Evolutionary conservation across 1,140 invertebrate species (phyloP).

Genomic region (Bilobella aurantiaca): DNA sequence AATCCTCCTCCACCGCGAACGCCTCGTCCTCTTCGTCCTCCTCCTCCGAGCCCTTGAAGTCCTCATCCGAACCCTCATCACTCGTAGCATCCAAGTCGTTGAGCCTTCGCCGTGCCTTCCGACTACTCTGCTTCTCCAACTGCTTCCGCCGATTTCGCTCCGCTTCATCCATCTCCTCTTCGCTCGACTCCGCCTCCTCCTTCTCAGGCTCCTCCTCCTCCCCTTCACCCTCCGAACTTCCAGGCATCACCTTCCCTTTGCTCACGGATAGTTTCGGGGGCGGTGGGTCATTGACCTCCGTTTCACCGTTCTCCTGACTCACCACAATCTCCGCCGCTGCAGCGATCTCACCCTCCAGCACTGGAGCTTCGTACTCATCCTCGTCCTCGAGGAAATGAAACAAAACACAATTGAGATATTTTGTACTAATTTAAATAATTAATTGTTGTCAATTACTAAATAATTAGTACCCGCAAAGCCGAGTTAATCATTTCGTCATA

Average conservation of each 20-base stretch:
- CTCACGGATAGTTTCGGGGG: constrained; percentile 12
- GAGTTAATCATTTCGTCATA: constrained; percentile 89
- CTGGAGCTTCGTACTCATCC: constrained; percentile 40
- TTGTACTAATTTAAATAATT: background rate
- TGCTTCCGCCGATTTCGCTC: constrained; percentile 22
- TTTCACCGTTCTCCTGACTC: constrained; percentile 18
- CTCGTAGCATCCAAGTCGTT: constrained; percentile 71
- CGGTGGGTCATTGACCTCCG: constrained; percentile 39
- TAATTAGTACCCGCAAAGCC: constrained; percentile 59
- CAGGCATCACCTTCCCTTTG: constrained; percentile 31
- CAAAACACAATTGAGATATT: constrained; percentile 35
- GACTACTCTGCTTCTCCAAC: constrained; percentile 17
- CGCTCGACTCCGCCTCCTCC: constrained; percentile 38
- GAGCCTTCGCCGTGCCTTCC: constrained; percentile 42
- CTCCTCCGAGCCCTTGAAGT: constrained; percentile 58
- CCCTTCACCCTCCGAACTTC: constrained; percentile 41
- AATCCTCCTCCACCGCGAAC: constrained; percentile 49
- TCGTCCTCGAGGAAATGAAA: constrained; percentile 46
- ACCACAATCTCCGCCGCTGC: constrained; percentile 35
- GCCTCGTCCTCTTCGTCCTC: constrained; percentile 37
- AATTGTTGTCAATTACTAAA: constrained; percentile 19
- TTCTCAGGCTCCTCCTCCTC: constrained; percentile 42
- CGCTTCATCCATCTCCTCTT: constrained; percentile 33
- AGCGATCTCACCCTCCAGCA: constrained; percentile 44
- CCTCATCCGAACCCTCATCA: constrained; percentile 68